Evolutionary conservation across 1,140 invertebrate species (phyloP).

Genomic region (Heliconius melpomene): DNA sequence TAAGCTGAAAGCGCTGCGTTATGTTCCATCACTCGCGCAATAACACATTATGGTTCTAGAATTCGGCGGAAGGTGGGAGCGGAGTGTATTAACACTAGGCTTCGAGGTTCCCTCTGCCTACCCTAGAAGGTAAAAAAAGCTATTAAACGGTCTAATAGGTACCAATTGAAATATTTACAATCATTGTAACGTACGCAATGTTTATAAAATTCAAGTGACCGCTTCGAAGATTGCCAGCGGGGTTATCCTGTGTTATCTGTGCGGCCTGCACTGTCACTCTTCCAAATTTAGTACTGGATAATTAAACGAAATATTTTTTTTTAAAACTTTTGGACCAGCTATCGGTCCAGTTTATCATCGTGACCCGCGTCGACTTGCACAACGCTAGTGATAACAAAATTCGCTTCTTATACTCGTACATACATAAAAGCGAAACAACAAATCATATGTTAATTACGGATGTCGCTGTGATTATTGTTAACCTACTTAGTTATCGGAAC

Average conservation of each 20-base stretch:
- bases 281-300: slow-evolving; percentile 49
- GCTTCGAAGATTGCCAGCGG: slow-evolving; percentile 44
- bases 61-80: too few species aligned
- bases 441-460: slow-evolving; percentile 42
- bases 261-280: slow-evolving; percentile 43
- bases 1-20: too few species aligned
- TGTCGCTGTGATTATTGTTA: slow-evolving; percentile 36
- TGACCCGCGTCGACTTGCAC: slow-evolving; percentile 55
- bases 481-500: slow-evolving; percentile 40
- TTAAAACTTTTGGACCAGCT: slow-evolving; percentile 52
- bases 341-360: slow-evolving; percentile 53
- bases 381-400: slow-evolving; percentile 49
- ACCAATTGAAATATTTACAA: neutral
- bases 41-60: too few species aligned
- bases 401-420: slow-evolving; percentile 41
- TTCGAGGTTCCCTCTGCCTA: too few species aligned
- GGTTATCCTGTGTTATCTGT: slow-evolving; percentile 55
- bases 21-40: too few species aligned
- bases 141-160: neutral
- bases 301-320: slow-evolving; percentile 43
- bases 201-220: slow-evolving; percentile 35
- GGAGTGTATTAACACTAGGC: too few species aligned
- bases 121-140: too few species aligned
- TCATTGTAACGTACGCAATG: slow-evolving; percentile 24
- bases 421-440: slow-evolving; percentile 22